These are phyloP conservation scores for Cylloceria caligata DNA, from an alignment of 2,888 invertebrate species.

Conservation along the genomic window DNA sequence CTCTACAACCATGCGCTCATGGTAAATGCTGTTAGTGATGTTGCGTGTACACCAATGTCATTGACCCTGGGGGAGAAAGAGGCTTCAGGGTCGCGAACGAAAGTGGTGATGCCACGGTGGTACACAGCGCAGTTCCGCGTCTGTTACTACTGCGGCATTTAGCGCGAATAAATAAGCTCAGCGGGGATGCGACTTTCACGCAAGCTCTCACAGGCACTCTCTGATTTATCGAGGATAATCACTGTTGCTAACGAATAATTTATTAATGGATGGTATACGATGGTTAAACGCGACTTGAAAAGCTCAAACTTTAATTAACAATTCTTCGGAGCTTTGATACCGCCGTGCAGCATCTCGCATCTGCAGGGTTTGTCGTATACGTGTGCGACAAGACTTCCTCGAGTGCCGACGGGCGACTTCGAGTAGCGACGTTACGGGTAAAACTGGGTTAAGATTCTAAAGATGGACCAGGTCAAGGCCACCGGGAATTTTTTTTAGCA, in stretches of 20 bases:
- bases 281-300: background rate
- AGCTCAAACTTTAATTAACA: background rate
- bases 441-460: slow-evolving; percentile 60
- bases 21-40: slow-evolving; percentile 39
- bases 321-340: background rate
- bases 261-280: background rate
- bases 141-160: background rate
- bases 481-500: slow-evolving; percentile 9
- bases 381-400: slow-evolving; percentile 41
- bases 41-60: slow-evolving; percentile 50
- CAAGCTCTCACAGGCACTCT: slow-evolving; percentile 24
- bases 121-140: slow-evolving; percentile 1
- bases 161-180: slow-evolving; percentile 22
- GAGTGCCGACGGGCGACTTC: slow-evolving; percentile 43
- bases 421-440: slow-evolving; percentile 6
- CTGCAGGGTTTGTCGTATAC: background rate
- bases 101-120: slow-evolving; percentile 52
- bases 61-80: slow-evolving; percentile 68
- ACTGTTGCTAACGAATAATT: background rate
- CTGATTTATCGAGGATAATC: slow-evolving; percentile 6
- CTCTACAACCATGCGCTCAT: slow-evolving; percentile 44
- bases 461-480: slow-evolving; percentile 62
- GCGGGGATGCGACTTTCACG: background rate
- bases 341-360: background rate
- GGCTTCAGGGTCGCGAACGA: slow-evolving; percentile 63